Conservation (phyloP, 2,888 invertebrate genomes). For the Melieria crassipennis region DNA sequence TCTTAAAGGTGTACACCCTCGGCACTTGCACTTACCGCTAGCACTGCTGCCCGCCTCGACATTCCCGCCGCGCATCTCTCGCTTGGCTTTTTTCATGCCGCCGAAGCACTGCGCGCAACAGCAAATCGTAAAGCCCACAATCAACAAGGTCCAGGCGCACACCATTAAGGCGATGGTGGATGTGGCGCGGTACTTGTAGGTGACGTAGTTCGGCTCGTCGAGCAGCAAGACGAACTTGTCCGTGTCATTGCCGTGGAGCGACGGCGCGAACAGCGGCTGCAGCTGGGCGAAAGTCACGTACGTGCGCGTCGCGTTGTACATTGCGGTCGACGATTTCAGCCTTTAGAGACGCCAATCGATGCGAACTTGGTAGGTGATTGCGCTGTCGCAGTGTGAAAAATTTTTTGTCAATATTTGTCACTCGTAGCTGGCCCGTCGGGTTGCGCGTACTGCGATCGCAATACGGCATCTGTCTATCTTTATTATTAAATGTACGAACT, state of each 20-base stretch:
- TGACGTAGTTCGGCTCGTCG: conserved; percentile 46
- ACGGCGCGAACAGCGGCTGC: conserved; percentile 48
- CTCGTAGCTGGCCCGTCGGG: neutral
- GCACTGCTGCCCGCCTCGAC: neutral
- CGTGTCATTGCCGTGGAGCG: conserved; percentile 10
- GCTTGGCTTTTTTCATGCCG: conserved; percentile 39
- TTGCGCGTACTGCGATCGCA: conserved; percentile 23
- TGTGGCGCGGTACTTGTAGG: conserved; percentile 47
- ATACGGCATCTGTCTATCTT: conserved; percentile 32
- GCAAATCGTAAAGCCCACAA: conserved; percentile 59
- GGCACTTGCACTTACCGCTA: neutral
- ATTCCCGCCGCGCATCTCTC: conserved; percentile 9
- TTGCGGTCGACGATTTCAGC: conserved; percentile 19
- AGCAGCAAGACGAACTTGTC: conserved; percentile 50
- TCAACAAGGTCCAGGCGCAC: conserved; percentile 58
- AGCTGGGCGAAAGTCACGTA: conserved; percentile 44
- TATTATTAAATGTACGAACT: conserved; percentile 35
- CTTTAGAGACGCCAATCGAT: neutral
- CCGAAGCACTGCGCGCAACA: conserved; percentile 61
- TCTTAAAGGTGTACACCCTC: neutral
- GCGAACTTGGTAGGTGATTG: neutral
- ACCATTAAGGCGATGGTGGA: conserved; percentile 61
- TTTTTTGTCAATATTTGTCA: neutral
- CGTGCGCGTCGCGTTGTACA: conserved; percentile 50
- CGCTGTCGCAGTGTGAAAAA: neutral